Conservation (phyloP, 2,888 invertebrate genomes). For the Apantesis nais region DNA sequence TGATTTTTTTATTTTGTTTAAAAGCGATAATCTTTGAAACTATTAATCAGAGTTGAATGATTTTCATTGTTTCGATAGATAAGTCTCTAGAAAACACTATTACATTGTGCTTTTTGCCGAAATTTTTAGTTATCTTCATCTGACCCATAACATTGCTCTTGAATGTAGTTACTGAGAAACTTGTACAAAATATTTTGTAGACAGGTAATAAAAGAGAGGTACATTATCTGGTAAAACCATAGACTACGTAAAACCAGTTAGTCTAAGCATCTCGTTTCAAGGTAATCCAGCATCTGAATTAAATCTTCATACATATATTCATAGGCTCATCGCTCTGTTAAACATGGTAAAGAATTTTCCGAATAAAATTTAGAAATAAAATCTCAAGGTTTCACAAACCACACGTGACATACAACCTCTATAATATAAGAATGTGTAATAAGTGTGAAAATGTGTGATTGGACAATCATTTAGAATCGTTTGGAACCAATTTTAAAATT, state of each 20-base stretch:
- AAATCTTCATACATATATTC: slow-evolving; percentile 5
- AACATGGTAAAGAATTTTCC: slow-evolving; percentile 9
- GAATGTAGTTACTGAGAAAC: neutral
- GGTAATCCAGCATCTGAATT: neutral
- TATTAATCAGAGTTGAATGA: too few species aligned
- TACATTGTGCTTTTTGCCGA: too few species aligned
- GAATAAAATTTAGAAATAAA: slow-evolving; percentile 9
- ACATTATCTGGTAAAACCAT: neutral
- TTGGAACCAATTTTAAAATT: neutral
- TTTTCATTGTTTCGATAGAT: too few species aligned
- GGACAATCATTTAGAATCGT: neutral
- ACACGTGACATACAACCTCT: neutral
- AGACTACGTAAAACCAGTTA: neutral
- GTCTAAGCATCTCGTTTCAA: slow-evolving; percentile 9
- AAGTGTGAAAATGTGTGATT: slow-evolving; percentile 8
- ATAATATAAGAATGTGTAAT: slow-evolving; percentile 15
- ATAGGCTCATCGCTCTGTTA: neutral
- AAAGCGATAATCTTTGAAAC: too few species aligned
- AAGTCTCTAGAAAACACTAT: too few species aligned
- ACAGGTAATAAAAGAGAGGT: neutral
- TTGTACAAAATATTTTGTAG: neutral
- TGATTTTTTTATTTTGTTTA: too few species aligned
- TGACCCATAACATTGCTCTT: neutral
- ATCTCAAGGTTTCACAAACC: slow-evolving; percentile 2
- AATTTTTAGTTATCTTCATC: too few species aligned